Evolutionary conservation across 2,888 invertebrate genomes (phyloP).

Genomic region (Eudasyphora cyanicolor): DNA sequence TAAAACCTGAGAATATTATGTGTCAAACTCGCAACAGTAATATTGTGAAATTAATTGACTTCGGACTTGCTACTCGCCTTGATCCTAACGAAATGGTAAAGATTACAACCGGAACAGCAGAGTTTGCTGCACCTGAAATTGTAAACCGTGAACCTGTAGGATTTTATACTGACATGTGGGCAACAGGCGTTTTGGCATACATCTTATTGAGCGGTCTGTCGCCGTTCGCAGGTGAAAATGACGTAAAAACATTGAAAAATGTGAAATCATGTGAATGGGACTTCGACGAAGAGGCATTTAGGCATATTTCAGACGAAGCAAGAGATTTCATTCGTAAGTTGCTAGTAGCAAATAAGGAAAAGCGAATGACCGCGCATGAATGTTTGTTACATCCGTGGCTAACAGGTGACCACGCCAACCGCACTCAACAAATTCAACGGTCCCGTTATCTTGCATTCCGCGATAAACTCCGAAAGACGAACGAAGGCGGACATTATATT

Average conservation of each 20-base stretch:
- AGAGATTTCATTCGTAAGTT: slow-evolving; percentile 98
- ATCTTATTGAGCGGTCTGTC: slow-evolving; percentile 98
- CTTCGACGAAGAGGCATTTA: slow-evolving; percentile 98
- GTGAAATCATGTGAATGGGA: slow-evolving; percentile 99
- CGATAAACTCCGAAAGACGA: slow-evolving; percentile 91
- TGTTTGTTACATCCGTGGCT: slow-evolving; percentile 97
- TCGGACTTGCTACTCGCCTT: slow-evolving; percentile 98
- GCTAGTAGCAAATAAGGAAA: slow-evolving; percentile 96
- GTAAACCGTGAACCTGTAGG: slow-evolving; percentile 99
- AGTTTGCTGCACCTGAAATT: slow-evolving; percentile 99
- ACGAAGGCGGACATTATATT: slow-evolving; percentile 90
- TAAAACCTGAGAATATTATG: slow-evolving; percentile 99
- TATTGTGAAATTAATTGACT: slow-evolving; percentile 99
- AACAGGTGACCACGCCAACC: slow-evolving; percentile 89
- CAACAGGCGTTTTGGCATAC: slow-evolving; percentile 98
- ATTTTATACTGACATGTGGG: slow-evolving; percentile 99
- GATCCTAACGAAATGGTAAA: slow-evolving; percentile 99
- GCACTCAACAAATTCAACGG: slow-evolving; percentile 90
- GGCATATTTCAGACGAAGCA: slow-evolving; percentile 96
- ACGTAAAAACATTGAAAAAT: slow-evolving; percentile 98
- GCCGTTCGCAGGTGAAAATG: slow-evolving; percentile 99
- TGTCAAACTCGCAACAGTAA: slow-evolving; percentile 97
- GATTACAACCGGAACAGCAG: slow-evolving; percentile 99
- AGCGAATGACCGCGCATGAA: slow-evolving; percentile 99
- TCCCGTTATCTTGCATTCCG: slow-evolving; percentile 92